Base-by-base conservation (phyloP, 2,888 invertebrate species). In the Sussaba pulchella region DNA sequence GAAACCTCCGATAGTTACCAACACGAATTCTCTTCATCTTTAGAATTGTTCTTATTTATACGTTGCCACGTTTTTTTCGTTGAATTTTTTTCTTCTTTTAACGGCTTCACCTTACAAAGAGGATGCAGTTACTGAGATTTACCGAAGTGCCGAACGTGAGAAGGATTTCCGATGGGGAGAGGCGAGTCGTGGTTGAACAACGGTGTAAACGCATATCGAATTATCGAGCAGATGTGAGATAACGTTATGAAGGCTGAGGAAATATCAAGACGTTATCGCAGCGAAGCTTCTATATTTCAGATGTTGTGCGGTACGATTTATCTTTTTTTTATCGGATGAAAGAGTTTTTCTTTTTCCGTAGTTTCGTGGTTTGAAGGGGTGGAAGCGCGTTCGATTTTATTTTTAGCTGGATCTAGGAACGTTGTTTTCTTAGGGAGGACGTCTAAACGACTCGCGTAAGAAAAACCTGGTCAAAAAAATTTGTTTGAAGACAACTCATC, bases 121-220 rank as follows among this genome's bases (percentile, higher is more conserved):
- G 59, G 43, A 63, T 72, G 54, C 63, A 71, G 75, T 75, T 80
- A 66, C 45, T 39, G 71, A 71, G 75, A 80, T 80, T 80, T 63
- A 76, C 59, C 61, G 45, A 61, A 75, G 75, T 72, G 71, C 71
- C 70, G 71, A 72, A 76, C 71, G 75, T 80, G 71, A 76, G 71
- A 54, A 12, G 52, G 14, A 67, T 80, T 66, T 43, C 8, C 43
- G 45, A 67, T 52, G 39, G 52, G 43, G 45, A 12, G 17, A 43
- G 50, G 47, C 45, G 71, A 74, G 24, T 70, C 26, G 45, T 36
- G 50, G n/a, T 5, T 6, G 50, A 63, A 36, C 21, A 72, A 41
- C 19, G 43, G 8, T 66, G 19, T 54, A 36, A n/a, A 67, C 59
- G 79, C 50, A 64, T 45, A 19, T 59, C 43, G 71, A 71, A 75